Evolutionary conservation across 2,797 vertebrate genomes (phyloP).

Genomic region (Myripristis jacobus): DNA sequence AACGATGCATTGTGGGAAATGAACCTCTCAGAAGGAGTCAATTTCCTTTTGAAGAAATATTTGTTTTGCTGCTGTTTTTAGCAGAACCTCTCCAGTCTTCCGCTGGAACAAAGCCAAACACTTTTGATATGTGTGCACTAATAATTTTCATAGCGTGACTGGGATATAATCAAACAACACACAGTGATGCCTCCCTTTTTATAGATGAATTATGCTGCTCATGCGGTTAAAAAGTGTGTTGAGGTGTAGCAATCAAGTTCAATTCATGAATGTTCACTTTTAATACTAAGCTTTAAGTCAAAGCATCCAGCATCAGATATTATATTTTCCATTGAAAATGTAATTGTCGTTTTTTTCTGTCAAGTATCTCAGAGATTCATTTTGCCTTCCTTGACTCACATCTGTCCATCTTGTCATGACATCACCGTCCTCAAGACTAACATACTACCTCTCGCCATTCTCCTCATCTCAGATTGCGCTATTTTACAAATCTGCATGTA

Average conservation of each 20-base stretch:
- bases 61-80: conserved; percentile 59
- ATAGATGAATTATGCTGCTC: neutral
- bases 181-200: conserved; percentile 1
- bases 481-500: neutral
- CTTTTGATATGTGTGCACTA: conserved; percentile 26
- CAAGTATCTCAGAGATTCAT: neutral
- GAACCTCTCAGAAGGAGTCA: conserved; percentile 52
- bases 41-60: conserved; percentile 20
- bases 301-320: neutral
- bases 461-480: neutral
- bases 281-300: neutral
- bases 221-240: neutral
- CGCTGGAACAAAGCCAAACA: conserved; percentile 27
- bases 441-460: conserved; percentile 25
- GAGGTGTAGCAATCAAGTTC: neutral
- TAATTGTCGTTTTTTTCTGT: neutral
- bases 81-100: conserved; percentile 25
- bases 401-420: neutral
- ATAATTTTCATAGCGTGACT: conserved; percentile 42
- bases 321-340: neutral
- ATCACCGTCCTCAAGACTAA: conserved; percentile 12
- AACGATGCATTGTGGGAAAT: conserved; percentile 84
- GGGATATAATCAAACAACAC: neutral
- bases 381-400: neutral
- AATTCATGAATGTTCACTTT: neutral